A percentile compares a stretch with the other conserved stretches of the same genome.
These are phyloP conservation scores for Balaenoptera acutorostrata DNA, from an alignment of 2,113 vertebrate species.

Conservation along the genomic window DNA sequence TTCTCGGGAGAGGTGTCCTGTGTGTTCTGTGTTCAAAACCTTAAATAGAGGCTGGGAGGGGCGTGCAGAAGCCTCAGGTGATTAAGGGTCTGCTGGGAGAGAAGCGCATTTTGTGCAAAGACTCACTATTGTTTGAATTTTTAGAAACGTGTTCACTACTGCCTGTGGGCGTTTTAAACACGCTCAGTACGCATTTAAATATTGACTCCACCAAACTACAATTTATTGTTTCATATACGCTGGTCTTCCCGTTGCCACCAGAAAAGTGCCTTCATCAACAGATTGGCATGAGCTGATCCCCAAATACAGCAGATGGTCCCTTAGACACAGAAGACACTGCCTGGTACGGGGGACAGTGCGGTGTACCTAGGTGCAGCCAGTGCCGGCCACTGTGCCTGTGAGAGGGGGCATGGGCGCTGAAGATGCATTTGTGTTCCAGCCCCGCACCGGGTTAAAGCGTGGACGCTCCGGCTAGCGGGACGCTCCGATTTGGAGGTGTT, in stretches of 20 bases:
- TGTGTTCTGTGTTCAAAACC: neutral
- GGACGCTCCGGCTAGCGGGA: too few species aligned
- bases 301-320: neutral
- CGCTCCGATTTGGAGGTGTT: neutral
- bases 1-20: neutral
- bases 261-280: too few species aligned
- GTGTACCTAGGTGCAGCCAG: rapidly evolving
- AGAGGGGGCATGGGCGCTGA: rapidly evolving
- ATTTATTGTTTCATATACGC: rapidly evolving
- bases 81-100: rapidly evolving
- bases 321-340: neutral
- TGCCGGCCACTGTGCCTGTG: rapidly evolving
- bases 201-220: neutral
- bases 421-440: too few species aligned
- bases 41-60: rapidly evolving
- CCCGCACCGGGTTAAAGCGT: rapidly evolving
- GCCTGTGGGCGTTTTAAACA: neutral
- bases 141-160: neutral
- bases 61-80: neutral
- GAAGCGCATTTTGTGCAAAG: rapidly evolving
- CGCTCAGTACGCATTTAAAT: neutral
- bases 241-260: neutral
- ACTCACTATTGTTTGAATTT: too few species aligned
- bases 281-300: too few species aligned
- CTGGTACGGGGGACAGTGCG: rapidly evolving